Percentiles rank a stretch among this genome's conserved stretches.
phyloP scores from a whole-genome alignment of 2,797 vertebrate genomes.

The Eidolon dupreanum region DNA sequence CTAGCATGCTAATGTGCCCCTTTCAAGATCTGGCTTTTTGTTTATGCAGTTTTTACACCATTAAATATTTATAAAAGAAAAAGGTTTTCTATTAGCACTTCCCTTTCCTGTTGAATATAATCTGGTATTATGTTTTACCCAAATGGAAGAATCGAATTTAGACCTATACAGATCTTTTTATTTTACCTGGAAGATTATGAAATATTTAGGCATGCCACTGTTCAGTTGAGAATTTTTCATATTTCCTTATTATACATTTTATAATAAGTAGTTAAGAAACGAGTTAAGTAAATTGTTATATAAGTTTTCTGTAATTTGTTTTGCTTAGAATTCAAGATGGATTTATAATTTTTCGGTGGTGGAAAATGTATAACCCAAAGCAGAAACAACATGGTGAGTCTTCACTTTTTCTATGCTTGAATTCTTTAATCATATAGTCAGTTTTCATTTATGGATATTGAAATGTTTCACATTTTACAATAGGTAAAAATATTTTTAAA shows the following conservation, averaged over 20 bases:
- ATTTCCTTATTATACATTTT: constrained; percentile 36
- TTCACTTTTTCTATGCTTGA: constrained; percentile 44
- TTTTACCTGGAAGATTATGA: not conserved
- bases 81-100: not conserved
- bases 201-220: not conserved
- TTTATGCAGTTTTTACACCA: constrained; percentile 9
- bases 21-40: constrained; percentile 19
- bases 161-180: not conserved
- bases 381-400: constrained; percentile 97
- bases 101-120: not conserved
- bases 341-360: constrained; percentile 99
- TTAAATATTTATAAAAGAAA: not conserved
- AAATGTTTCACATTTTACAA: constrained; percentile 36
- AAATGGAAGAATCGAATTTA: not conserved
- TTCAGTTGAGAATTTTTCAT: not conserved
- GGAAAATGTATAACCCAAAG: constrained; percentile 99
- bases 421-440: not conserved
- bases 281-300: constrained; percentile 24
- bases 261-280: not conserved
- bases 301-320: constrained; percentile 54
- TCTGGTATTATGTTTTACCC: not conserved
- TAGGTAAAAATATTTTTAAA: constrained; percentile 11
- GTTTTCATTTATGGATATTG: constrained; percentile 44
- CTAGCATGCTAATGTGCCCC: not conserved
- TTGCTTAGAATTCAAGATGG: constrained; percentile 96